phyloP scores from a whole-genome alignment of 2,888 invertebrate genomes.

The Sphaerophoria taeniata region DNA sequence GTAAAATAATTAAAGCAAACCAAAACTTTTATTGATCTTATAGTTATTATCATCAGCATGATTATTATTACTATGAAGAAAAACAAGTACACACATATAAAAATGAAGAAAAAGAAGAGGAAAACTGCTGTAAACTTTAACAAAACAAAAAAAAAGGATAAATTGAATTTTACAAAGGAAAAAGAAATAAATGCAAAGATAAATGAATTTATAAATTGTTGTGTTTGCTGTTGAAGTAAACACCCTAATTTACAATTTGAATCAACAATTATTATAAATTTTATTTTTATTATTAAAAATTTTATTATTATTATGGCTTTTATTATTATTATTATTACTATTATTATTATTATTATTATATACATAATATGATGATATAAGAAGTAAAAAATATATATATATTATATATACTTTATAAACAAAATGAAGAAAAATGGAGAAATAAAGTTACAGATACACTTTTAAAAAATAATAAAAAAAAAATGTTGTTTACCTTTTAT shows the following conservation, averaged over 20 bases:
- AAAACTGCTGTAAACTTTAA: constrained; percentile 34
- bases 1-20: constrained; percentile 25
- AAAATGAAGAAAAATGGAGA: constrained; percentile 68
- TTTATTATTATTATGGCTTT: constrained; percentile 44
- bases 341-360: constrained; percentile 57
- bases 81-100: constrained; percentile 32
- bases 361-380: constrained; percentile 71
- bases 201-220: constrained; percentile 76
- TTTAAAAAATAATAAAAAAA: constrained; percentile 60
- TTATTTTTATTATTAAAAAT: constrained; percentile 60
- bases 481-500: constrained; percentile 5
- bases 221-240: constrained; percentile 76
- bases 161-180: constrained; percentile 51
- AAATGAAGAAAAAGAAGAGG: constrained; percentile 48
- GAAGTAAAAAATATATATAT: constrained; percentile 70
- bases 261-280: constrained; percentile 67
- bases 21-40: constrained; percentile 46
- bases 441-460: constrained; percentile 74
- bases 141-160: neutral
- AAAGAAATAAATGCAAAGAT: constrained; percentile 74
- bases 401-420: constrained; percentile 74
- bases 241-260: constrained; percentile 75
- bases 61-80: constrained; percentile 56
- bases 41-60: constrained; percentile 67
- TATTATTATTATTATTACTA: constrained; percentile 50